A percentile compares a stretch with the other conserved stretches of the same genome.
Evolutionary conservation across 1,140 invertebrate genomes (phyloP).

Genomic region (Drosophila pseudoananassae): DNA sequence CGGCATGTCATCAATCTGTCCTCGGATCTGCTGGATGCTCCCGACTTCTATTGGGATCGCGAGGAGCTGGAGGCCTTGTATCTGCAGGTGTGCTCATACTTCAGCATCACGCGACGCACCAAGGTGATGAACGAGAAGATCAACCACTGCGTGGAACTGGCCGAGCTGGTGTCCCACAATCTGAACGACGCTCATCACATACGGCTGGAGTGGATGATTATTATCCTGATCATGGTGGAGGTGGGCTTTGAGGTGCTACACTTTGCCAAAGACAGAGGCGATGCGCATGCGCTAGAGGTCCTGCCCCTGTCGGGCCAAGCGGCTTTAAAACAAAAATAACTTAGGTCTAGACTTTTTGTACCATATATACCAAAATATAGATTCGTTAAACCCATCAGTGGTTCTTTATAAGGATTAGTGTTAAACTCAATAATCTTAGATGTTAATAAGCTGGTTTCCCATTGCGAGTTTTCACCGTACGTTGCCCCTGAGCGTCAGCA

Average conservation of each 20-base stretch:
- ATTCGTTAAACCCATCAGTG: not conserved
- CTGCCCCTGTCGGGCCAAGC: constrained; percentile 14
- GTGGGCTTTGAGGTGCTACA: constrained; percentile 95
- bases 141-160: constrained; percentile 95
- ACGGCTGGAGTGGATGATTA: constrained; percentile 98
- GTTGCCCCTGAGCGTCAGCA: not conserved
- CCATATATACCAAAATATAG: constrained; percentile 3
- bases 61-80: constrained; percentile 94
- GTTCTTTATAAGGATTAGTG: too few species aligned
- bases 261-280: constrained; percentile 84
- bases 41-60: constrained; percentile 99
- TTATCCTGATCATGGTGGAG: constrained; percentile 96
- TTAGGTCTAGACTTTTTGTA: constrained; percentile 9
- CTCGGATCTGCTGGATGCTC: constrained; percentile 96
- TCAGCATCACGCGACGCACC: constrained; percentile 93
- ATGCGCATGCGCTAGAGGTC: constrained; percentile 20
- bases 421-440: too few species aligned
- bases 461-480: not conserved
- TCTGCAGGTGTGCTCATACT: constrained; percentile 91
- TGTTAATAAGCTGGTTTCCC: not conserved
- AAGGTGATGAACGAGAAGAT: constrained; percentile 97
- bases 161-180: constrained; percentile 94
- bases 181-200: constrained; percentile 96
- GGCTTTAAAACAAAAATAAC: too few species aligned
- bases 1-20: constrained; percentile 95